Conservation (phyloP, 2,797 vertebrate species). For the Galagoides demidoff region DNA sequence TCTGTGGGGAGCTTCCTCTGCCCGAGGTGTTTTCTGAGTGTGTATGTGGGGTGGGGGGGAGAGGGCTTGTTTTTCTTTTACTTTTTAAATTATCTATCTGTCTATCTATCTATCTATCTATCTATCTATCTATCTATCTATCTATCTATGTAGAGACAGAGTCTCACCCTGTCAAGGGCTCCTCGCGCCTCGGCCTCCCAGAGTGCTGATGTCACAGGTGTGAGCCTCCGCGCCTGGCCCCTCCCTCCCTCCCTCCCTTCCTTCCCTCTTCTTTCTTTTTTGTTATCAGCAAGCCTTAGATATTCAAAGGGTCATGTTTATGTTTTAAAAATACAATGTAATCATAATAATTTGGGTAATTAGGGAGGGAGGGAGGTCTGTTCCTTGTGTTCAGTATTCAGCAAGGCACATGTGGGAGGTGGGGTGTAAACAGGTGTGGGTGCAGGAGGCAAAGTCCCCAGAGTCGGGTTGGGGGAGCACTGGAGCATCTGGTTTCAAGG, state of each 20-base stretch:
- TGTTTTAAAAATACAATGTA: neutral
- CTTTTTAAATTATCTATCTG: too few relatives aligned
- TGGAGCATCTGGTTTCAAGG: neutral
- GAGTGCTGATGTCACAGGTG: too few relatives aligned
- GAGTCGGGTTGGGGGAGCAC: neutral
- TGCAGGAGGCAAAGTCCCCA: neutral
- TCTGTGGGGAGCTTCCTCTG: neutral
- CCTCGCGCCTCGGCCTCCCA: too few relatives aligned
- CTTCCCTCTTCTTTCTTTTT: neutral
- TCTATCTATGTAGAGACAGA: too few relatives aligned
- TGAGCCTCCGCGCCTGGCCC: too few relatives aligned
- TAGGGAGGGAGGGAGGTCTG: neutral
- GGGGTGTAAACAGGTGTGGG: accelerated
- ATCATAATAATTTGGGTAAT: neutral
- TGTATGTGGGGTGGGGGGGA: neutral
- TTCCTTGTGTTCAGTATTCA: accelerated
- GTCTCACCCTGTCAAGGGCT: too few relatives aligned
- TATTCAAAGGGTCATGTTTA: neutral
- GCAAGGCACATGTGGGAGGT: too few relatives aligned
- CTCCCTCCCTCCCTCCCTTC: too few relatives aligned
- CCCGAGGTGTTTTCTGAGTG: neutral
- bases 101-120: too few relatives aligned
- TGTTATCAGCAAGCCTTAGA: neutral
- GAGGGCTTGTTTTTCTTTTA: too few relatives aligned
- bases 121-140: too few relatives aligned